Evolutionary conservation across 2,113 vertebrate species (phyloP).

Genomic region (Atlantisia rogersi): DNA sequence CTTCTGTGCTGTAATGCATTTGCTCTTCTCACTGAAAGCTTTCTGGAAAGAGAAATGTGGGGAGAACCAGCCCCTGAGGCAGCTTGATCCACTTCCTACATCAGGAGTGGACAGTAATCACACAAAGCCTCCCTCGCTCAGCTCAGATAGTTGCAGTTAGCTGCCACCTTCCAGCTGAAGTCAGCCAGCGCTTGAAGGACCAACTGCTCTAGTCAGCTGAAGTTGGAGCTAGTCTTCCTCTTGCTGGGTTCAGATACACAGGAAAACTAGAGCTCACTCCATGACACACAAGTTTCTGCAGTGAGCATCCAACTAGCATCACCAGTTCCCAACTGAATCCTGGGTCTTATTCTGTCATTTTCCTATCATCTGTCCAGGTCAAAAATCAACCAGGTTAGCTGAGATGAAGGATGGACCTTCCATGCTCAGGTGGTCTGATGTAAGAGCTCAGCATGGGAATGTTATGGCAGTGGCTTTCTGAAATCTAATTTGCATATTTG

Average conservation of each 20-base stretch:
- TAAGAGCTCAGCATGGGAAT: not conserved
- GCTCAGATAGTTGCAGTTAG: not conserved
- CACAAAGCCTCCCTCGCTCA: not conserved
- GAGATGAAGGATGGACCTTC: not conserved
- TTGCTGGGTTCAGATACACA: not conserved
- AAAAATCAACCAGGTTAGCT: not conserved
- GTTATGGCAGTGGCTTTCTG: not conserved
- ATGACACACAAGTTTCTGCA: fast-evolving
- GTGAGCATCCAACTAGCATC: not conserved
- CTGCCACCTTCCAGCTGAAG: not conserved
- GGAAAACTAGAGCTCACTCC: not conserved
- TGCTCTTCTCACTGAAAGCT: not conserved
- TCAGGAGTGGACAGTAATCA: fast-evolving
- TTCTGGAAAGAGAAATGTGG: not conserved
- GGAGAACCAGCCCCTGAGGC: not conserved
- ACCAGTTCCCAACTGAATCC: not conserved
- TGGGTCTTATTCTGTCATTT: not conserved
- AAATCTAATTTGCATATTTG: not conserved
- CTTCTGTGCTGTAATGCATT: not conserved
- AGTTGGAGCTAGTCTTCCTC: not conserved
- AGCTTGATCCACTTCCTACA: not conserved
- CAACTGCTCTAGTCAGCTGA: fast-evolving
- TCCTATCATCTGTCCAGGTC: not conserved
- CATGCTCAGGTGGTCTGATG: not conserved
- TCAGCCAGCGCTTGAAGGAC: not conserved